phyloP scores from a whole-genome alignment of 2,888 invertebrate species.

The Crematogaster levior region DNA sequence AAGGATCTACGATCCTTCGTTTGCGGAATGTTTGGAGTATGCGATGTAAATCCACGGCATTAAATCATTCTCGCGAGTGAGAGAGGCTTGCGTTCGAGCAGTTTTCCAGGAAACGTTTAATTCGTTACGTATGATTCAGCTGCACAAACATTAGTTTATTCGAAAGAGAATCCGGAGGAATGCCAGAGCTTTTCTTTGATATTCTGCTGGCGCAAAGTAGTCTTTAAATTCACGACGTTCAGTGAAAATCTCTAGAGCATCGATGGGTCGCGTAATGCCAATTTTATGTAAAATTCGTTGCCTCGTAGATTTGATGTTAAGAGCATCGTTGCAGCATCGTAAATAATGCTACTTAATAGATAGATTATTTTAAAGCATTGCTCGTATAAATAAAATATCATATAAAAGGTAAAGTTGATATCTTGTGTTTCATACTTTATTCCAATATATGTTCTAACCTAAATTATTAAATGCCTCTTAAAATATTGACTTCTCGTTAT shows the following conservation, averaged over 20 bases:
- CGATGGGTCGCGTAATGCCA: conserved; percentile 1
- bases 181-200: conserved; percentile 44
- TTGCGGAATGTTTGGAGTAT: conserved; percentile 37
- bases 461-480: conserved; percentile 4
- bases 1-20: conserved; percentile 36
- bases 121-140: conserved; percentile 51
- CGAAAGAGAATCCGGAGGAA: conserved; percentile 32
- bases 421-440: not conserved
- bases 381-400: not conserved
- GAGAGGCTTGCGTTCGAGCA: conserved; percentile 27
- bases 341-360: not conserved
- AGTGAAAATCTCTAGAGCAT: not conserved
- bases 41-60: conserved; percentile 41
- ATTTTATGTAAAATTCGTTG: conserved; percentile 29
- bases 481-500: conserved; percentile 17
- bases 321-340: not conserved
- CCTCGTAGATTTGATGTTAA: not conserved
- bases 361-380: not conserved
- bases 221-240: conserved; percentile 29
- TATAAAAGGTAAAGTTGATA: not conserved
- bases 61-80: conserved; percentile 38
- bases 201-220: conserved; percentile 19
- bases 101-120: conserved; percentile 35
- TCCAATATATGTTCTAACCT: not conserved
- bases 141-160: conserved; percentile 38